Base-by-base conservation (phyloP, 92 coral and sea anemone genomes). In the Palythoa grandiflora region DNA sequence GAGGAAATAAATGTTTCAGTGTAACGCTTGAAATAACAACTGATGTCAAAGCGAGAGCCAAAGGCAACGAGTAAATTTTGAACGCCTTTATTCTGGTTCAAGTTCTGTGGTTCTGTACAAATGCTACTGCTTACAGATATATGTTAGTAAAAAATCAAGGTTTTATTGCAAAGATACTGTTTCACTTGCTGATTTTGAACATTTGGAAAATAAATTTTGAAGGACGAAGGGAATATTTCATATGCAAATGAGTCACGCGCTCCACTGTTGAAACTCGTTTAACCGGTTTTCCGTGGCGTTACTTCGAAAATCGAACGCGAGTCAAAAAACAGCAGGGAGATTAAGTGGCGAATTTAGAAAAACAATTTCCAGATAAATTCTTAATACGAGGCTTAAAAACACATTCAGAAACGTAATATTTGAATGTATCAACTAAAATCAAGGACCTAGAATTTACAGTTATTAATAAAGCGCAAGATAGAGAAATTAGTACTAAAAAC, bases 171-270 rank as follows among this genome's bases (percentile, higher is more conserved):
- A 38, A 37, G 21, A 61, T 57, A 12, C 40, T 79, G 84, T 6
- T 81, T 81, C 38, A 13, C 28, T 17, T 39, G 11, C 3, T 9
- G 84, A 60, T 40, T 65, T 63, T 12, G 21, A 61, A 81, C 17
- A 19, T 66, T 38, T 77, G 17, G 9, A 76, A 76, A 50, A 76
- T 48, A 63, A 63, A 16, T 61, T 63, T 39, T 8, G 79, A 70
- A 52, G 28, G 47, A n/a, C 19, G 28, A 63, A 63, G n/a, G 70
- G 19, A 63, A 63, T 63, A 63, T 63, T 19, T 63, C 36, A 63
- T 16, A 60, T 81, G 75, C 86, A 81, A 81, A 65, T 81, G 61
- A 81, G 86, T 81, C 86, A 81, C 86, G 86, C 86, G 86, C 86
- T 66, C 59, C 73, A 20, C 21, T 1, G 44, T 6, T 39, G 38